Base-by-base conservation (phyloP, 1,140 invertebrate species). In the Tachypleus tridentatus region DNA sequence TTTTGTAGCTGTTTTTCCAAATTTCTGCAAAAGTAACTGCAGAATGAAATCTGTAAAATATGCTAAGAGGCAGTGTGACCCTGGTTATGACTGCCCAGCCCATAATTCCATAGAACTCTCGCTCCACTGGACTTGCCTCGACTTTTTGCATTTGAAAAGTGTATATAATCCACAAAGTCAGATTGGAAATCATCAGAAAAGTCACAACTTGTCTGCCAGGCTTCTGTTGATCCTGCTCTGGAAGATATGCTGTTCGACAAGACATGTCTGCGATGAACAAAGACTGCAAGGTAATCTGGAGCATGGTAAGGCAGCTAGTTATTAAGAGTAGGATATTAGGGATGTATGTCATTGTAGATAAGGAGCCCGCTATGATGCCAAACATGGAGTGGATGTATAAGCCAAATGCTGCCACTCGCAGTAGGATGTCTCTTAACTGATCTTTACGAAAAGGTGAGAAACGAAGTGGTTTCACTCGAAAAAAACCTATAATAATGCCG, bases 1-100 rank as follows among this genome's bases (percentile, higher is more conserved):
- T 69, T 49, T 94, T 94, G 83, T 97, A 98, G 74, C 91, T 93
- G 69, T 93, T 95, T 80, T 96, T 96, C 94, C 95, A 97, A 67
- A 98, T 95, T 79, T 97, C 94, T 69, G 93, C 93, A 68, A 97
- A 84, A 79, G 93, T 95, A 49, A 97, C 91, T 49, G 92, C 91
- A 54, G 93, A 96, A 80, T 98, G 94, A 85, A 97, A 98, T 49
- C 80, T 74, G 61, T 76, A 82, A 84, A 97, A 98, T 75, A 98
- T 97, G 81, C 91, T 92, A 60, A 98, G 84, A 7, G 95, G 95
- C 59, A 97, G 80, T 70, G 92, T 94, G 67, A 96, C 84, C 70
- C 92, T 87, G 74, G 93, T 90, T 49, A 98, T 88, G 66, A 97
- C 86, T 53, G 91, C 87, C 95, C 95, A 98, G 49, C 92, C 86